Conservation (phyloP, 2,888 invertebrate genomes). For the Ormyrus nitidulus region DNA sequence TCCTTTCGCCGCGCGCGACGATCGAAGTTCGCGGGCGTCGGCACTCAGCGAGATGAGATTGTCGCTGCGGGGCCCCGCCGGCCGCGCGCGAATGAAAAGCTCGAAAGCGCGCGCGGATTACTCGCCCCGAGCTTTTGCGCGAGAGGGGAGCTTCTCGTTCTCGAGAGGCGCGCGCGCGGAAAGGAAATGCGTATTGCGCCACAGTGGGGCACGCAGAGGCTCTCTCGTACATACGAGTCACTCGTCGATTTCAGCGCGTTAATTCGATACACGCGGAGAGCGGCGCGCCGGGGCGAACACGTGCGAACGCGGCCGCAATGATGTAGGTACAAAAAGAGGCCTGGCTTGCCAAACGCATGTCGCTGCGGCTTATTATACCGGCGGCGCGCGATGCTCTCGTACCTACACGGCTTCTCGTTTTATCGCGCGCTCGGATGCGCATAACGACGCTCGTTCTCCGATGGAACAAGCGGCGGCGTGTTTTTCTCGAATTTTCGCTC, state of each 20-base stretch:
- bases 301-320: neutral
- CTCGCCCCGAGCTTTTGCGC: no score
- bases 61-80: neutral
- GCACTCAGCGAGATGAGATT: constrained; percentile 31
- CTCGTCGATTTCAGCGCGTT: constrained; percentile 28
- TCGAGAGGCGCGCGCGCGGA: no score
- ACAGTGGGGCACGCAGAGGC: neutral
- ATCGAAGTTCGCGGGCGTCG: neutral
- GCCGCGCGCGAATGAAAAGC: neutral
- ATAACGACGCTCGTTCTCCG: constrained; percentile 33
- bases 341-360: constrained; percentile 7
- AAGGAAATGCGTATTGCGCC: no score
- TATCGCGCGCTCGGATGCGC: constrained; percentile 20
- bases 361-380: constrained; percentile 24
- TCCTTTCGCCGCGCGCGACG: neutral
- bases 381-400: neutral
- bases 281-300: neutral
- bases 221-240: constrained; percentile 17
- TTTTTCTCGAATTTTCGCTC: no score
- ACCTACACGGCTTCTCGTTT: constrained; percentile 9
- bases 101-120: neutral
- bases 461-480: no score
- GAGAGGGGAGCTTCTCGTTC: no score
- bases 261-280: constrained; percentile 3
- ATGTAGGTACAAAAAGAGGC: no score